These are phyloP conservation scores for Malacoctenus gilli DNA, from an alignment of 2,797 vertebrate genomes.

Conservation along the genomic window DNA sequence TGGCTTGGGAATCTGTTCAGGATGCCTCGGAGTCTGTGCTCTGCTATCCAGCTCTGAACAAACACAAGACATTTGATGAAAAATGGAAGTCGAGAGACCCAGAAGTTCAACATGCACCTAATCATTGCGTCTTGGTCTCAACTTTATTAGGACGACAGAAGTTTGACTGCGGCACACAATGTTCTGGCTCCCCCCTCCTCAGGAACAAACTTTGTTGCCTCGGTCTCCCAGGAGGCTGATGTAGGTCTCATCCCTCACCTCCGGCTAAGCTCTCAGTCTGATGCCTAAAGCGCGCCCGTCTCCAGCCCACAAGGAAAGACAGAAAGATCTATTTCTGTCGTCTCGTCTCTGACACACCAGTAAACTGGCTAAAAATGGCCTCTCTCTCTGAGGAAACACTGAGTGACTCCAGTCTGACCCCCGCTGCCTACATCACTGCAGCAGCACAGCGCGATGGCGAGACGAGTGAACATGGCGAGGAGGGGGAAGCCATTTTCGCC, in stretches of 20 bases:
- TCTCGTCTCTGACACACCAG: constrained; percentile 24
- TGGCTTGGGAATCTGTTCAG: no score
- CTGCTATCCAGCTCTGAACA: no score
- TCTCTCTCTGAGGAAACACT: constrained; percentile 48
- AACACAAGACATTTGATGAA: no score
- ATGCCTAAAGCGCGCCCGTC: constrained; percentile 32
- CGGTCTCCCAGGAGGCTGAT: constrained; percentile 9
- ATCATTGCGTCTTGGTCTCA: no score
- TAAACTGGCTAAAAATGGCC: constrained; percentile 58
- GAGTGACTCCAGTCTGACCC: constrained; percentile 67
- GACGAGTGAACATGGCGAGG: constrained; percentile 12
- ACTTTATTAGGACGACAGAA: no score
- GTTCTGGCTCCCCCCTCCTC: no score
- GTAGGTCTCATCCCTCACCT: constrained; percentile 17
- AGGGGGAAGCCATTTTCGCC: constrained; percentile 47
- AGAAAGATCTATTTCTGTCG: constrained; percentile 26
- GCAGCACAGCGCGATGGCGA: not conserved
- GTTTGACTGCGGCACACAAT: no score
- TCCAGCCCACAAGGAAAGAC: constrained; percentile 25
- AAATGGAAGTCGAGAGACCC: no score
- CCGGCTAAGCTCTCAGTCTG: constrained; percentile 24
- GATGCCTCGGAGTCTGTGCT: no score
- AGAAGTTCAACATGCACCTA: no score
- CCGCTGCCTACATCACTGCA: constrained; percentile 24
- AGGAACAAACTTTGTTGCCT: constrained; percentile 3